Evolutionary conservation across 1,140 invertebrate species (phyloP), one percentile per base, ranked within the genome.

Genomic region (Caerostris extrusa): DNA sequence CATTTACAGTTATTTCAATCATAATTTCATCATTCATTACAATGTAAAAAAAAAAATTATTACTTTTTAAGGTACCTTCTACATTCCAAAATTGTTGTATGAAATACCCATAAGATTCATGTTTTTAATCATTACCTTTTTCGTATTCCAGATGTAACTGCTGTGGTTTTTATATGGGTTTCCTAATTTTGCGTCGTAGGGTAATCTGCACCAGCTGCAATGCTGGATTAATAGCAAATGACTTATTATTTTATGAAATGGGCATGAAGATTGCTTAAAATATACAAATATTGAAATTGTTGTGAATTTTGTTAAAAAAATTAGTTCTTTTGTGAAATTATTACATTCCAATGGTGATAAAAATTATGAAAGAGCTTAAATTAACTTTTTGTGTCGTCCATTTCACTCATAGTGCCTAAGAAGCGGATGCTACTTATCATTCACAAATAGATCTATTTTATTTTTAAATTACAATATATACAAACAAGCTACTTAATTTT

Each of bases 301-400:
- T 34, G 34, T 34, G 34, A 34, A 34, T 34, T 34, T 34, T 34
- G 0, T 34, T 34, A 1, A 1, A 34, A 34, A 34, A 34, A 34
- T 34, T 77, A 50, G 50, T 77, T 77, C 34, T 34, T 77, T 5
- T 5, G 71, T 12, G 50, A 77, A 77, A 50, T 8, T 77, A 4
- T 50, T 34, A 77, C 71, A 77, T 77, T 77, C 71, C 71, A 53
- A 50, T 77, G 50, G 12, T 53, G 71, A 5, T 5, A 77, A 5
- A 77, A 77, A 77, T 77, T 77, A 53, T 77, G 7, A 77, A 77
- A 77, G 71, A 77, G 71, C 71, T 77, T 77, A 77, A 34, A 50
- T 12, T 77, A 12, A 77, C 34, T 77, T 50, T 14, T 4, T 77
- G 71, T 50, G 71, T 34, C 71, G 10, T 77, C 69, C 71, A 77